phyloP scores from a whole-genome alignment of 2,888 invertebrate species.

The Axea sp. region DNA sequence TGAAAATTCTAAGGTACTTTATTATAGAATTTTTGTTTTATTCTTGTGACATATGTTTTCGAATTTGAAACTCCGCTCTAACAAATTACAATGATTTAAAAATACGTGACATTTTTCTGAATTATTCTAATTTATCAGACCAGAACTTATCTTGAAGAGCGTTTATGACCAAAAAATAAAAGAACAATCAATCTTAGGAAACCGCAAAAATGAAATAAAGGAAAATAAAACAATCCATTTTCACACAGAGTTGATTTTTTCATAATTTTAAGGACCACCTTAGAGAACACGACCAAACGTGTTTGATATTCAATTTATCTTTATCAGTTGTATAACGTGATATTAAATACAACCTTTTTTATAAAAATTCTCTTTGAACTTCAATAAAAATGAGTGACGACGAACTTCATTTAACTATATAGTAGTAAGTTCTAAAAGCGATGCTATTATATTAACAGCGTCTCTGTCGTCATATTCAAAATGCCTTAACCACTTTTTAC shows the following conservation, averaged over 20 bases:
- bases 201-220: no score
- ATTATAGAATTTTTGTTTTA: slow-evolving; percentile 17
- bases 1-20: slow-evolving; percentile 1
- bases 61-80: slow-evolving; percentile 10
- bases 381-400: slow-evolving; percentile 29
- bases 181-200: slow-evolving; percentile 1
- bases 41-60: slow-evolving; percentile 9
- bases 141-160: background rate
- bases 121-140: slow-evolving; percentile 30
- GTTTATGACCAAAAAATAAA: slow-evolving; percentile 1
- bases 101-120: slow-evolving; percentile 28
- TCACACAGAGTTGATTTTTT: background rate
- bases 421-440: slow-evolving; percentile 18
- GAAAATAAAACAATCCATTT: no score
- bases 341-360: slow-evolving; percentile 10
- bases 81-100: slow-evolving; percentile 37
- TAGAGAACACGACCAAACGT: slow-evolving; percentile 2
- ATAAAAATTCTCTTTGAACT: slow-evolving; percentile 21
- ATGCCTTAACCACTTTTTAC: slow-evolving; percentile 6
- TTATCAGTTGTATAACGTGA: slow-evolving; percentile 13
- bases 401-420: slow-evolving; percentile 27
- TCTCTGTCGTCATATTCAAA: slow-evolving; percentile 6
- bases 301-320: slow-evolving; percentile 29
- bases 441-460: slow-evolving; percentile 23
- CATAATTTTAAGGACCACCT: slow-evolving; percentile 6